These are phyloP conservation scores for Saturnia pavonia DNA, from an alignment of 2,888 invertebrate species.

Conservation along the genomic window DNA sequence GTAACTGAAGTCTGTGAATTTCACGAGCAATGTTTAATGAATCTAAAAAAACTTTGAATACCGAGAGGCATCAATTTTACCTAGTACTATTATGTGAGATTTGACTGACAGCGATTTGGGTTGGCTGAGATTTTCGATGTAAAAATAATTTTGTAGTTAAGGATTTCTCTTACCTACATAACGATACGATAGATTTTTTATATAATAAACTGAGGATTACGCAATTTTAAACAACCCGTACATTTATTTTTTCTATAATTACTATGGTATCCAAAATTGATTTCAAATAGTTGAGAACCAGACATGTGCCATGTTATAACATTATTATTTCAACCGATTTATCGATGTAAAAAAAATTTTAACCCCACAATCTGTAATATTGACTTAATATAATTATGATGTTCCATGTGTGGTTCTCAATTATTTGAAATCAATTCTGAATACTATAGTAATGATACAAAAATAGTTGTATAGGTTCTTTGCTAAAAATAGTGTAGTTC, in stretches of 20 bases:
- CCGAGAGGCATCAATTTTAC: not conserved
- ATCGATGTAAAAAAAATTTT: too few species aligned
- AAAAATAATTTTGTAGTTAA: not conserved
- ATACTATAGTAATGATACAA: not conserved
- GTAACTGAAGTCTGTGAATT: slow-evolving; percentile 1
- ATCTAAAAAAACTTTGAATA: not conserved
- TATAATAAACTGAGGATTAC: not conserved
- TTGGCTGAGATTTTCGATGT: not conserved
- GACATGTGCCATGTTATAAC: too few species aligned
- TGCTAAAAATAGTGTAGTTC: too few species aligned
- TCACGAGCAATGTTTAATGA: not conserved
- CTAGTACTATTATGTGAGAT: not conserved
- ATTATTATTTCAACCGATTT: too few species aligned
- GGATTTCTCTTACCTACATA: not conserved
- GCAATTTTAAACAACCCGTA: too few species aligned
- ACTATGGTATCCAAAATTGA: too few species aligned
- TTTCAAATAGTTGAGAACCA: too few species aligned
- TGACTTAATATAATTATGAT: not conserved
- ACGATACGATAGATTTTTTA: not conserved
- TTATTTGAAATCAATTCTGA: not conserved
- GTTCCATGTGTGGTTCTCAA: not conserved
- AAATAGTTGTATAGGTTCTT: too few species aligned
- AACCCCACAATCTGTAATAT: not conserved
- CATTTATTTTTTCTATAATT: too few species aligned
- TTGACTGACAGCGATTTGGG: too few species aligned